Evolutionary conservation across 2,888 invertebrate species (phyloP), one percentile per base, ranked within the genome.

Genomic region (Melanophora roralis): DNA sequence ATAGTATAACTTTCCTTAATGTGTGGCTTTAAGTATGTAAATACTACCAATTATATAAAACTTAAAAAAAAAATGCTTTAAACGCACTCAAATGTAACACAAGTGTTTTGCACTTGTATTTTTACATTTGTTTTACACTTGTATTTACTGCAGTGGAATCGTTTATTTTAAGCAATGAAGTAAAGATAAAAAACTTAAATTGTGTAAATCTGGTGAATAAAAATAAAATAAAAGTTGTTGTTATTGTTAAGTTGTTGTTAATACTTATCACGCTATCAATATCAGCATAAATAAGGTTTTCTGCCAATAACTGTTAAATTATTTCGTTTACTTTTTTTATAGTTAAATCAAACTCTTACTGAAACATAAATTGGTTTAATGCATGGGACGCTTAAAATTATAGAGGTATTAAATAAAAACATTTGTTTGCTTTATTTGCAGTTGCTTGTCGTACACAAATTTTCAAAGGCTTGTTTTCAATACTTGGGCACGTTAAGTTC

Each of bases 21-120:
- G 72, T 80, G 80, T 38, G 80, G 80, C 64, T 71, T 76, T 76
- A 76, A 80, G 72, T 68, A 68, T 64, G 71, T 68, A 68, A 67
- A 75, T 62, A 72, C 45, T 62, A 23, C 36, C 38, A 55, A 69
- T 60, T 60, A 71, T 67, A 59, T 51, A 60, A 67, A 69, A 40
- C 47, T 59, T 38, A 23, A 40, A 23, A 55, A 16, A 47, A 34
- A n/a, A 45, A 27, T n/a, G 55, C 53, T 11, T n/a, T 1, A 51
- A 51, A 51, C 38, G 16, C 27, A 60, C 51, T 12, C 47, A 36
- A 47, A 55, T 23, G 7, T 16, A 21, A 8, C 19, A 21, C 14
- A 51, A n/a, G n/a, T n/a, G 45, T 19, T 14, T 12, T n/a, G 8
- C 36, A 23, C 27, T 38, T 21, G 32, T 36, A 60, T 27, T 5